phyloP scores from a whole-genome alignment of 2,113 vertebrate genomes.

The Campylomormyrus numenius region DNA sequence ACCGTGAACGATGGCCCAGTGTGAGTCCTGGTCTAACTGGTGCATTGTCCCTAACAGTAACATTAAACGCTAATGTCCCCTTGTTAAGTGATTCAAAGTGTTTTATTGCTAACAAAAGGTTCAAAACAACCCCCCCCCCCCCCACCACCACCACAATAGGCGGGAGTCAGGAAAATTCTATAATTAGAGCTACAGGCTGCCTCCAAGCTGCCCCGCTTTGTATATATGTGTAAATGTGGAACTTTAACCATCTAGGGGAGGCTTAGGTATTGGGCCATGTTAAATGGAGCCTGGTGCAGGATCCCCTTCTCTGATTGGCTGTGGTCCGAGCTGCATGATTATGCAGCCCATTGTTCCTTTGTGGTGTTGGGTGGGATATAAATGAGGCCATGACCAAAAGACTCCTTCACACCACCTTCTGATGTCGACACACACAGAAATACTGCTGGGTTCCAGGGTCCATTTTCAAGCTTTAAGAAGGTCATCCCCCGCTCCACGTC shows the following conservation, averaged over 20 bases:
- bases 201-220: not conserved
- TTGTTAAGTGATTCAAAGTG: not conserved
- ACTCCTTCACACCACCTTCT: constrained; percentile 31
- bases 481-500: not conserved
- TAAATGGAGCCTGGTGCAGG: constrained; percentile 47
- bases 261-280: constrained; percentile 31
- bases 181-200: not conserved
- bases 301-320: constrained; percentile 67
- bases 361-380: constrained; percentile 57
- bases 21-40: not conserved
- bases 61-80: constrained; percentile 2
- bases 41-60: not conserved
- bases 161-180: not conserved
- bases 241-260: not conserved
- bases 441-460: not conserved
- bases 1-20: not conserved
- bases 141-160: not conserved
- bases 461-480: not conserved
- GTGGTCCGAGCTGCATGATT: constrained; percentile 62
- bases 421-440: not conserved
- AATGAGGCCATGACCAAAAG: constrained; percentile 40
- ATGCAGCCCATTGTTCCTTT: constrained; percentile 71
- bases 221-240: constrained; percentile 3
- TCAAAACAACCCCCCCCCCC: no score
- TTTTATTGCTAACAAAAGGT: not conserved